phyloP scores from a whole-genome alignment of 2,888 invertebrate species.

The Agonum fuliginosum region DNA sequence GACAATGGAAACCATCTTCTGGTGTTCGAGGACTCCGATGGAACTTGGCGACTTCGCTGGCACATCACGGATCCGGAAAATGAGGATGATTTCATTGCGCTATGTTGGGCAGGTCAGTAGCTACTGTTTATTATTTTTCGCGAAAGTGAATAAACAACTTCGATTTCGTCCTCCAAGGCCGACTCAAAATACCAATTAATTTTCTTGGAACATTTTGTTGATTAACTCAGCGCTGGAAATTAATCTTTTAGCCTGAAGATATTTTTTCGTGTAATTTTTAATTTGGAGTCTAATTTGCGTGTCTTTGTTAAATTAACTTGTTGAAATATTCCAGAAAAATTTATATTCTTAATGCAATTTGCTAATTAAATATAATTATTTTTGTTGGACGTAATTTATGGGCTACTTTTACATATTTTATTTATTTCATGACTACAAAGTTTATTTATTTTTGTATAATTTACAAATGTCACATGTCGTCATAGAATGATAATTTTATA shows the following conservation, averaged over 20 bases:
- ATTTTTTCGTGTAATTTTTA: background rate
- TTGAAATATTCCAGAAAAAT: background rate
- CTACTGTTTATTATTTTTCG: background rate
- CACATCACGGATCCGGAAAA: slow-evolving; percentile 69
- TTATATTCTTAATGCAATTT: slow-evolving; percentile 5
- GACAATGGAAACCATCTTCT: slow-evolving; percentile 68
- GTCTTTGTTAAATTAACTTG: background rate
- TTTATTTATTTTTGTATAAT: background rate
- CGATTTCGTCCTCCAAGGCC: background rate
- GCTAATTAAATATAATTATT: slow-evolving; percentile 6
- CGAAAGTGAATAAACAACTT: slow-evolving; percentile 22
- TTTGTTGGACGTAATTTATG: background rate
- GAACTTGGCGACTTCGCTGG: slow-evolving; percentile 73
- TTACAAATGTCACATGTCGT: background rate
- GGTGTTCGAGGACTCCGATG: slow-evolving; percentile 72
- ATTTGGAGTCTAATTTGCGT: background rate
- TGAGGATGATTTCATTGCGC: slow-evolving; percentile 76
- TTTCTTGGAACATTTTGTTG: too few species aligned
- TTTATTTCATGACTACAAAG: background rate
- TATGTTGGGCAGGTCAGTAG: slow-evolving; percentile 76
- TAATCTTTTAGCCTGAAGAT: background rate
- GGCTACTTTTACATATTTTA: background rate
- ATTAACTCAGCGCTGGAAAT: background rate
- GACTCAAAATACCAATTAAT: background rate
- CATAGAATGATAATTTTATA: background rate